Base-by-base conservation (phyloP, 2,888 invertebrate species). In the Lasioglossum lativentre region DNA sequence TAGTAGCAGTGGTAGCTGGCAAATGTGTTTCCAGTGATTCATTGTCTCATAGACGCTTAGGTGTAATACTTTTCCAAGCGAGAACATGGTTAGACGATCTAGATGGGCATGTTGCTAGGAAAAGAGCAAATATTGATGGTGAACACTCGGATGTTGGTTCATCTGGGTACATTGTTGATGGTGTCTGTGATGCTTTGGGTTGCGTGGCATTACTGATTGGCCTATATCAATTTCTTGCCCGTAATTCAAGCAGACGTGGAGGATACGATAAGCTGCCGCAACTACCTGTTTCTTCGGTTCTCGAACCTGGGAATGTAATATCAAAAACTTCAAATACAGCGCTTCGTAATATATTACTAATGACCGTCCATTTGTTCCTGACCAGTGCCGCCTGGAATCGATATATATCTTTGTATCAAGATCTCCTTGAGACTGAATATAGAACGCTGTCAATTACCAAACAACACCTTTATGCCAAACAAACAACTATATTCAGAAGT, bases 91-190 rank as follows among this genome's bases (percentile, higher is more conserved):
- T 98, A 77, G 98, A 98, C 92, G 98, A 98, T 92, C 95, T 98
- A 86, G 98, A 98, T 92, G 98, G 98, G 0, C 97, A 98, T 92
- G 97, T 98, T 4, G 98, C 98, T 0, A 96, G 98, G 84, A 97
- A 96, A 42, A 96, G 97, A 80, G 97, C 97, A 92, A 96, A 98
- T 93, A 96, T 98, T 45, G 96, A 96, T 85, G 98, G 98, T 0
- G 98, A 98, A 94, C 96, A 97, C 40, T 98, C 98, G 0, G 97
- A 98, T 93, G 97, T 98, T n/a, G 98, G 98, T 0, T 97, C 97
- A 0, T 93, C 97, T 0, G 98, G 98, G 0, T 98, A 98, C 92
- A 97, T 97, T 95, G 96, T 98, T 2, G 98, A 98, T 91, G 98
- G 98, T 0, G 95, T 98, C 5, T 98, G 98, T 91, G 98, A 98